Conservation (phyloP, 92 coral and sea anemone genomes). For the Micromussa lordhowensis region DNA sequence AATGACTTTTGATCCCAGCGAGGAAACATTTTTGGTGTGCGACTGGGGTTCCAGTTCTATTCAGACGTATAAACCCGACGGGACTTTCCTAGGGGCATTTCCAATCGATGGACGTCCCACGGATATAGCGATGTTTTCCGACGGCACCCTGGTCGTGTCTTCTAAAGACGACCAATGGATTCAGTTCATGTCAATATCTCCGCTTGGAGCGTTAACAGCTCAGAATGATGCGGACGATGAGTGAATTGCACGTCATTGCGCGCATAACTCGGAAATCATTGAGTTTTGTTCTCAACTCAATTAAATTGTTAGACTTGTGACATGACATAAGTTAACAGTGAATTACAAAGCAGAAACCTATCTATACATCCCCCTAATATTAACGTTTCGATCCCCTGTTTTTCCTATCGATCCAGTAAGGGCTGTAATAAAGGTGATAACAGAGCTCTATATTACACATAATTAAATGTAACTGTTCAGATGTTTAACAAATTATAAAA, state of each 20-base stretch:
- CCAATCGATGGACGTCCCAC: constrained; percentile 88
- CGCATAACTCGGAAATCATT: background rate
- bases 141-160: constrained; percentile 75
- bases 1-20: constrained; percentile 60
- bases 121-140: constrained; percentile 73
- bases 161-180: constrained; percentile 94
- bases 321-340: no score
- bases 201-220: constrained; percentile 24
- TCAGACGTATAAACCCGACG: constrained; percentile 78
- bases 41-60: constrained; percentile 92
- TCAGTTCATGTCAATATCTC: constrained; percentile 56
- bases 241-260: background rate
- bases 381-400: no score
- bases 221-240: background rate
- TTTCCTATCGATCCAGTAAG: no score
- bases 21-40: constrained; percentile 68
- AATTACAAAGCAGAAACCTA: no score
- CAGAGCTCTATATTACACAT: no score
- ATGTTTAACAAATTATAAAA: no score
- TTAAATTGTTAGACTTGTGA: no score
- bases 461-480: no score
- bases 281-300: no score
- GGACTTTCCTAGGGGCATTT: constrained; percentile 70
- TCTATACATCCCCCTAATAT: no score
- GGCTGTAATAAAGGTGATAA: no score